Base-by-base conservation (phyloP, 2,113 vertebrate genomes). In the Cheilinus undulatus region DNA sequence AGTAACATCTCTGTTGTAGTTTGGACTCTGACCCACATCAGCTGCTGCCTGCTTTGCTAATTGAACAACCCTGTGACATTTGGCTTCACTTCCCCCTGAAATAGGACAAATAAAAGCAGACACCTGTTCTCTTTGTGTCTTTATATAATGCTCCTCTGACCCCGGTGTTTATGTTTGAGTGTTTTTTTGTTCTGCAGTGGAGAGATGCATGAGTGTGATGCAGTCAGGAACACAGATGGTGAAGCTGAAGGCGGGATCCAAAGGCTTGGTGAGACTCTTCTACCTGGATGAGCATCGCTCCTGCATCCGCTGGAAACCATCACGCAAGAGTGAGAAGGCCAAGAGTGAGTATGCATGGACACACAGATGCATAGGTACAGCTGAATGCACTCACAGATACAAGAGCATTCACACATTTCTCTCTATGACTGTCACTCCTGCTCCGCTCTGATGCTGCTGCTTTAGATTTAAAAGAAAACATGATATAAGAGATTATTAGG, bases 201-300 rank as follows among this genome's bases (percentile, higher is more conserved):
- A 99, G 93, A 95, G 98, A 97, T 99, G 98, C 90, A 98, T 99
- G 98, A 95, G 94, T 76, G 95, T 98, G 58, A 99, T 99, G 98
- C 98, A 99, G 92, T 99, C 98, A 22, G 98, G 98, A 91, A 99
- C 97, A n/a, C 97, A 99, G 93, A 99, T 99, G 98, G 95, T 99
- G 80, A 99, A 99, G 82, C 91, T 99, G 88, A 99, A 98, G 92
- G 95, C 94, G 19, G 97, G 96, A n/a, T 95, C 94, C 87, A 99
- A 99, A 90, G 97, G 96, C 6, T 93, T 99, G 0, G 95, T 98
- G 43, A 95, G 98, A 1, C 97, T 99, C 80, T 99, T 99, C 86
- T 99, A 98, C 94, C 94, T 99, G 95, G 98, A 99, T 74, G 97
- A 99, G 54, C 97, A 99, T 88, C 94, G 97, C 38, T 97, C 94